Conservation (phyloP, 2,888 invertebrate species). For the Branchipolynoe longqiensis region DNA sequence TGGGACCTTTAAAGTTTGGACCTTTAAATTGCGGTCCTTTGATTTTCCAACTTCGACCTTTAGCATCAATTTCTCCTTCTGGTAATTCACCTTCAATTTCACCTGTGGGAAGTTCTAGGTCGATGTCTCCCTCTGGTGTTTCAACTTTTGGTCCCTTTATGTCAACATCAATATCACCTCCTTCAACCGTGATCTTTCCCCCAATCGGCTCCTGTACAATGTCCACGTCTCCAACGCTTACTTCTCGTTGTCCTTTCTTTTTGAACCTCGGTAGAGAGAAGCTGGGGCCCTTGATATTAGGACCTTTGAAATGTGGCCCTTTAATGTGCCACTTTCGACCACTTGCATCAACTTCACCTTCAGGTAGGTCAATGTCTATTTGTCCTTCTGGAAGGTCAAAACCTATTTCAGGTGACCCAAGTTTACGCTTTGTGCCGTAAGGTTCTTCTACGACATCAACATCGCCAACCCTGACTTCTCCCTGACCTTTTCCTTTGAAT, state of each 20-base stretch:
- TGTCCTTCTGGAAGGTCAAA: background rate
- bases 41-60: background rate
- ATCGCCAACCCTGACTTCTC: conserved; percentile 41
- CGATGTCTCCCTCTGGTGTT: conserved; percentile 7
- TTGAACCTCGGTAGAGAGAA: conserved; percentile 29
- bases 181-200: background rate
- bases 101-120: conserved; percentile 19
- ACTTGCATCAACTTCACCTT: background rate
- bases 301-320: conserved; percentile 41
- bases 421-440: background rate
- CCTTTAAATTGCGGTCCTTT: conserved; percentile 26
- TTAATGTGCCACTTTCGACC: conserved; percentile 41
- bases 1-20: conserved; percentile 35
- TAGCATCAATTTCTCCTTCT: conserved; percentile 16
- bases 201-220: conserved; percentile 33
- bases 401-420: background rate
- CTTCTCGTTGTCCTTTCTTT: conserved; percentile 38
- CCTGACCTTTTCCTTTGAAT: background rate
- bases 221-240: conserved; percentile 51
- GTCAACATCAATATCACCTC: conserved; percentile 13
- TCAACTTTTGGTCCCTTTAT: conserved; percentile 29
- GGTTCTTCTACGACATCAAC: conserved; percentile 28
- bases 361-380: conserved; percentile 6
- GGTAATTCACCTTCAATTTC: conserved; percentile 12
- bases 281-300: conserved; percentile 26